Conservation (phyloP, 92 coral and sea anemone species). For the Muricea muricata region DNA sequence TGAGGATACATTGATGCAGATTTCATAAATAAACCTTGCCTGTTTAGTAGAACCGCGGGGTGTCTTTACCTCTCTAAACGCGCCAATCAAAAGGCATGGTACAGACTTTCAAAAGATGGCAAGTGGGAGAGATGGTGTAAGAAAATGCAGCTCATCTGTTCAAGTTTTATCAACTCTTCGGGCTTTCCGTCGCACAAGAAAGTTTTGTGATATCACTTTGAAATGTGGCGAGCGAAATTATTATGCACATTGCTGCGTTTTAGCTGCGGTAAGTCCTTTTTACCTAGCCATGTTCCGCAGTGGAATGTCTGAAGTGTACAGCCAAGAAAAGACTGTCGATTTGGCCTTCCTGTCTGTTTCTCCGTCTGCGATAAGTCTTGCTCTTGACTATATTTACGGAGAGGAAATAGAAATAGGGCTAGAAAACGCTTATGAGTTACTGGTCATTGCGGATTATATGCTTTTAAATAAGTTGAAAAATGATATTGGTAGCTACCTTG, state of each 20-base stretch:
- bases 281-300: slow-evolving; percentile 32
- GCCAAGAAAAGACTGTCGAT: background rate
- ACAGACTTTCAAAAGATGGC: too few species aligned
- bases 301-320: slow-evolving; percentile 29
- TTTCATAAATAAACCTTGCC: too few species aligned
- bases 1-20: too few species aligned
- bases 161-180: background rate
- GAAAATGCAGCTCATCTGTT: background rate
- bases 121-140: background rate
- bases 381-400: slow-evolving; percentile 30
- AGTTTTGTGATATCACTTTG: slow-evolving; percentile 33
- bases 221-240: slow-evolving; percentile 22
- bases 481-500: background rate
- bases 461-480: slow-evolving; percentile 17
- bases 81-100: too few species aligned
- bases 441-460: slow-evolving; percentile 22
- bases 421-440: slow-evolving; percentile 39
- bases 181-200: slow-evolving; percentile 14
- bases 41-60: too few species aligned
- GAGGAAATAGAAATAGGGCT: background rate
- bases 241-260: slow-evolving; percentile 36
- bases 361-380: background rate
- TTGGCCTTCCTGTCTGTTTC: slow-evolving; percentile 32
- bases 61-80: too few species aligned
- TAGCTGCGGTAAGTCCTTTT: slow-evolving; percentile 39